Evolutionary conservation across 37 sponge, comb jelly and placozoan genomes (phyloP).

Genomic region (Haliclona indistincta): DNA sequence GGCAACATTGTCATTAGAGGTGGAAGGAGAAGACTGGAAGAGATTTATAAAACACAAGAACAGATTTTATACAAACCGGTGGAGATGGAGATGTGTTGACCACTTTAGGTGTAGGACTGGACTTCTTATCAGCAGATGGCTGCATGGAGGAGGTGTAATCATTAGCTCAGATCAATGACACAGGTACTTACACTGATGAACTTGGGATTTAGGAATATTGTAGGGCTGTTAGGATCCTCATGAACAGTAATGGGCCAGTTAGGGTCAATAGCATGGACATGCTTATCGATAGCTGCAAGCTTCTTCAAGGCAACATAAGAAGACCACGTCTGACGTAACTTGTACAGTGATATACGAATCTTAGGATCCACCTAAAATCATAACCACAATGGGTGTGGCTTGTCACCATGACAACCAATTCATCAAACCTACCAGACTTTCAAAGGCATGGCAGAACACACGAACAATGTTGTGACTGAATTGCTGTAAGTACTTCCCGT

Average conservation of each 20-base stretch:
- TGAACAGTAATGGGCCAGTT: slow-evolving; percentile 76
- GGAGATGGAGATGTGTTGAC: not conserved
- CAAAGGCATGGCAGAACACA: slow-evolving; percentile 85
- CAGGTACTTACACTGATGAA: no score
- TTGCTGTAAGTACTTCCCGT: slow-evolving; percentile 67
- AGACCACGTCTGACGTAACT: slow-evolving; percentile 82
- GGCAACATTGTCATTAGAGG: no score
- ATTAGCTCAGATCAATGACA: no score
- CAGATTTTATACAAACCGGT: not conserved
- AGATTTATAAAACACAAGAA: not conserved
- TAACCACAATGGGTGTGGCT: not conserved
- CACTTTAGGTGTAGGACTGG: no score
- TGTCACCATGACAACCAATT: not conserved
- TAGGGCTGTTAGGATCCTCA: slow-evolving; percentile 29
- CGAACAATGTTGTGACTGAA: slow-evolving; percentile 70
- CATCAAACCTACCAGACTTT: slow-evolving; percentile 74
- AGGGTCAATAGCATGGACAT: slow-evolving; percentile 75
- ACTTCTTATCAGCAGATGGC: no score
- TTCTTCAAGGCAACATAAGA: slow-evolving; percentile 45
- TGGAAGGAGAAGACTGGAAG: not conserved
- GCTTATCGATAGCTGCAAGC: slow-evolving; percentile 74
- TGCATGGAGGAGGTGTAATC: no score
- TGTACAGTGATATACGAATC: slow-evolving; percentile 60
- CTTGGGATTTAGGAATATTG: slow-evolving; percentile 73
- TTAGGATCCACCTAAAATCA: slow-evolving; percentile 63